These are phyloP conservation scores for Bombus superbus DNA, from an alignment of 1,140 invertebrate genomes.

Conservation along the genomic window DNA sequence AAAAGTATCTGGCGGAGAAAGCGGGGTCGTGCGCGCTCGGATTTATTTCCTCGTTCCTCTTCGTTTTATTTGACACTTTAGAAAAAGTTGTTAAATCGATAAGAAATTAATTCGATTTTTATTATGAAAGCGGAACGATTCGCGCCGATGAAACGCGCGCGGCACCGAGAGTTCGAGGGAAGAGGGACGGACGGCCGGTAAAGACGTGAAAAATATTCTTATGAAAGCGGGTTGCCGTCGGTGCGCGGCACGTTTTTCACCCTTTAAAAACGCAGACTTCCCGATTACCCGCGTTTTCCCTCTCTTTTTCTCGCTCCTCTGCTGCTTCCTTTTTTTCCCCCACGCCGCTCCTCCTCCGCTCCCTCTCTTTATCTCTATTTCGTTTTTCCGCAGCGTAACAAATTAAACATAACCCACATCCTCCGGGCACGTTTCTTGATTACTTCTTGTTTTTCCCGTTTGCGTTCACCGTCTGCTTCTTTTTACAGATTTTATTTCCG, in stretches of 20 bases:
- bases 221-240: constrained; percentile 42
- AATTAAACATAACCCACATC: constrained; percentile 70
- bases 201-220: constrained; percentile 55
- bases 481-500: constrained; percentile 68
- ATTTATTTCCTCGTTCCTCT: not conserved
- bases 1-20: constrained; percentile 12
- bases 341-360: no score
- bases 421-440: constrained; percentile 67
- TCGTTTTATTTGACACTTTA: constrained; percentile 34
- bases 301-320: constrained; percentile 12
- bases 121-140: constrained; percentile 25
- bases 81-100: constrained; percentile 35
- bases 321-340: not conserved
- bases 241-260: constrained; percentile 47
- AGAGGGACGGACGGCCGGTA: not conserved
- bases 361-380: constrained; percentile 46
- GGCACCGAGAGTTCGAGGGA: not conserved
- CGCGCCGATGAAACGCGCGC: not conserved
- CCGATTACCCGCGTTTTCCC: constrained; percentile 61
- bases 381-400: constrained; percentile 63
- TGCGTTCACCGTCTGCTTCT: constrained; percentile 61
- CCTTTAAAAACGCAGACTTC: constrained; percentile 57
- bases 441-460: constrained; percentile 69
- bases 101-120: constrained; percentile 40
- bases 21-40: not conserved